Conservation (phyloP, 1,140 invertebrate genomes). For the Drosophila takahashii region DNA sequence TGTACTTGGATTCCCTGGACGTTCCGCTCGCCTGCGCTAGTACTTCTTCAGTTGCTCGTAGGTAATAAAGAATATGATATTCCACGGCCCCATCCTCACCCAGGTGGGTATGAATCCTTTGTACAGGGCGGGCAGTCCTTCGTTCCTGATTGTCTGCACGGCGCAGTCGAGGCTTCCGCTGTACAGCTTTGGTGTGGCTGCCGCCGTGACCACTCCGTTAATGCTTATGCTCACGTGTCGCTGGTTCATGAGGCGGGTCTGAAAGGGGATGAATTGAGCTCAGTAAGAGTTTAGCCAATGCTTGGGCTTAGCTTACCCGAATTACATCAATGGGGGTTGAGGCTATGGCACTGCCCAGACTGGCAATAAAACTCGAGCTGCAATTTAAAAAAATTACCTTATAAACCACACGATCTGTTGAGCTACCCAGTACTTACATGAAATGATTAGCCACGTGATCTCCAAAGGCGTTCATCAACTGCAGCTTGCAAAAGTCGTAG, state of each 20-base stretch:
- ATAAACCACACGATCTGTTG: not conserved
- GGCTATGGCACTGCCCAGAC: conserved; percentile 95
- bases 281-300: no score
- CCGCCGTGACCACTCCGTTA: conserved; percentile 84
- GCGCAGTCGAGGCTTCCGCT: conserved; percentile 95
- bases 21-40: conserved; percentile 80
- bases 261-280: not conserved
- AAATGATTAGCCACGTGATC: conserved; percentile 95
- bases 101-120: conserved; percentile 98
- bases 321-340: conserved; percentile 98
- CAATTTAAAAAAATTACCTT: conserved; percentile 49
- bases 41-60: conserved; percentile 94
- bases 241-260: conserved; percentile 98
- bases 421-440: conserved; percentile 87
- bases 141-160: conserved; percentile 87
- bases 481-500: conserved; percentile 95
- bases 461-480: conserved; percentile 89
- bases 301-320: conserved; percentile 88
- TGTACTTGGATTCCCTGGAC: conserved; percentile 50
- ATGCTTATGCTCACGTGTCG: conserved; percentile 87
- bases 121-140: conserved; percentile 94
- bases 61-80: conserved; percentile 98
- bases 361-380: conserved; percentile 95
- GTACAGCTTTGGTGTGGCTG: conserved; percentile 88
- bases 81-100: conserved; percentile 98